Evolutionary conservation across 2,797 vertebrate genomes (phyloP).

Genomic region (Lophotriccus pileatus): DNA sequence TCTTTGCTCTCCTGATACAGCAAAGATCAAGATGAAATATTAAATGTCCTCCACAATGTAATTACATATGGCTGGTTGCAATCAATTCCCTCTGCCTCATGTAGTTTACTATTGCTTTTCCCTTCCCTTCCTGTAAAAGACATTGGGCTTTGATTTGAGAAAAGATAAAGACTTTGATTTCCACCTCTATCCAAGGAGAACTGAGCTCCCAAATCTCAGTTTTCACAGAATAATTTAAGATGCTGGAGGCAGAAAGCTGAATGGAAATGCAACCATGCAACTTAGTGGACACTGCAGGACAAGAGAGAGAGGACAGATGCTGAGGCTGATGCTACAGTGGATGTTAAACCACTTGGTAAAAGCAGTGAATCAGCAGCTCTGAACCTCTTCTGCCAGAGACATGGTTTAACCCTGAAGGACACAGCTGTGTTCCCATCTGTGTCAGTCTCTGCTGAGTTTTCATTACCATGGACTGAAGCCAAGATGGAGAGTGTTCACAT

Average conservation of each 20-base stretch:
- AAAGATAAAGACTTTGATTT: background rate
- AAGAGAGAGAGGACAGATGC: background rate
- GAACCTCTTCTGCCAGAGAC: background rate
- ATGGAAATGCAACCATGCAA: background rate
- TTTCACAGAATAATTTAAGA: background rate
- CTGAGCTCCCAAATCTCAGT: background rate
- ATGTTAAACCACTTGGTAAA: background rate
- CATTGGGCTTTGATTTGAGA: background rate
- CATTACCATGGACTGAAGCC: background rate
- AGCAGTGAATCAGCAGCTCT: background rate
- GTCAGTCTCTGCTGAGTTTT: background rate
- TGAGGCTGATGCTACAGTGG: background rate
- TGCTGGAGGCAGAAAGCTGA: background rate
- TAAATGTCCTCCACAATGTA: slow-evolving; percentile 50
- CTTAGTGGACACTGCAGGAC: background rate
- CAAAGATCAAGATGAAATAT: slow-evolving; percentile 50
- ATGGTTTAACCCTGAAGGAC: background rate
- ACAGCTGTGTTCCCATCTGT: background rate
- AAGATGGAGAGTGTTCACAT: background rate
- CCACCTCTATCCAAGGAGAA: background rate
- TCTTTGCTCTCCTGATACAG: slow-evolving; percentile 21
- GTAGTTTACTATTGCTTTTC: slow-evolving; percentile 1
- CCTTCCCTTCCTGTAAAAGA: background rate
- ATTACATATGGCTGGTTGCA: slow-evolving; percentile 54
- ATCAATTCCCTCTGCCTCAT: slow-evolving; percentile 33